These are phyloP conservation scores for Mythimna ferrago DNA, from an alignment of 2,888 invertebrate species.

Conservation along the genomic window DNA sequence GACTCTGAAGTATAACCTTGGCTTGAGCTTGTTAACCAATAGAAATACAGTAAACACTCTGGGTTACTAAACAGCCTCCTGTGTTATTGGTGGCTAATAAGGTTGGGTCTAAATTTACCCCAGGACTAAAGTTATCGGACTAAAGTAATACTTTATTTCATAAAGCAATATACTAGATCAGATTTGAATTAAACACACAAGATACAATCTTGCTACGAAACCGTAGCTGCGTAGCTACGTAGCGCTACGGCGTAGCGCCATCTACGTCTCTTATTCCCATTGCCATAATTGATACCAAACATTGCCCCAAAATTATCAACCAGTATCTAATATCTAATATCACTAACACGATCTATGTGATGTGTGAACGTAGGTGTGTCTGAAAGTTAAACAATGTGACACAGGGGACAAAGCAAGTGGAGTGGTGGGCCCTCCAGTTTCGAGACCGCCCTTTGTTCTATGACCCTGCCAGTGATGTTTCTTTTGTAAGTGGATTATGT, in stretches of 20 bases:
- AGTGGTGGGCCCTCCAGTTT: conserved; percentile 79
- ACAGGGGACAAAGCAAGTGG: conserved; percentile 82
- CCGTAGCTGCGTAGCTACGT: conserved; percentile 26
- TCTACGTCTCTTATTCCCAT: neutral
- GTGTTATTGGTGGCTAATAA: too few relatives aligned
- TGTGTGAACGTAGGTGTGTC: conserved; percentile 59
- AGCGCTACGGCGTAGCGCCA: conserved; percentile 42
- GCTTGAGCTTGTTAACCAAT: too few relatives aligned
- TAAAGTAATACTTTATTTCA: too few relatives aligned
- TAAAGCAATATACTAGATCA: too few relatives aligned
- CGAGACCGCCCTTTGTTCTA: conserved; percentile 80
- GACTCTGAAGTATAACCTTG: too few relatives aligned
- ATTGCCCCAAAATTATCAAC: conserved; percentile 8
- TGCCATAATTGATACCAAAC: conserved; percentile 7
- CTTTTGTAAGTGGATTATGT: conserved; percentile 69
- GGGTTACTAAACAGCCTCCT: too few relatives aligned
- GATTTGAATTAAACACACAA: too few relatives aligned
- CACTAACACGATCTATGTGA: conserved; percentile 41
- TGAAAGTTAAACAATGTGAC: conserved; percentile 85
- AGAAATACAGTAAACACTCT: too few relatives aligned
- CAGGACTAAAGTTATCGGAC: too few relatives aligned
- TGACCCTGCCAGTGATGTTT: conserved; percentile 79
- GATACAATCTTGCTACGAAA: conserved; percentile 20
- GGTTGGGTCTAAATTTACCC: too few relatives aligned
- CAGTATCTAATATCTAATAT: conserved; percentile 26